A percentile compares a stretch with the other conserved stretches of the same genome.
phyloP scores from a whole-genome alignment of 2,888 invertebrate genomes.

The Agonopterix alstromeriana region DNA sequence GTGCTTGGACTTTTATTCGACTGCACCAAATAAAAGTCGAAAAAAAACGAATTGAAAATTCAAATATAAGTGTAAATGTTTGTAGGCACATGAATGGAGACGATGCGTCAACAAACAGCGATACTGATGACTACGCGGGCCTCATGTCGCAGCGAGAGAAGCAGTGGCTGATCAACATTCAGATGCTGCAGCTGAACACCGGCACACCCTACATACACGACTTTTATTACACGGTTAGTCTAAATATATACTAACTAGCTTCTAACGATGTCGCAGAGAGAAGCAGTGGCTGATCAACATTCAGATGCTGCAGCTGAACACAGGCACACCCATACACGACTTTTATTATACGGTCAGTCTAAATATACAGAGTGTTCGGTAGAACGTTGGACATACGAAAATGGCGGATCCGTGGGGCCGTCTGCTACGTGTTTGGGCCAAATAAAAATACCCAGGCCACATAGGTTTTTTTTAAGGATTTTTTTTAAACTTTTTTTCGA shows the following conservation, averaged over 20 bases:
- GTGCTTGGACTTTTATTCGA: too few species aligned
- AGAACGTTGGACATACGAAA: too few species aligned
- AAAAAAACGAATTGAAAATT: too few species aligned
- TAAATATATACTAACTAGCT: too few species aligned
- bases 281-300: constrained; percentile 98
- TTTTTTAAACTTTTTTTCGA: too few species aligned
- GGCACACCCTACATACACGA: constrained; percentile 98
- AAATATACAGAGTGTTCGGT: too few species aligned
- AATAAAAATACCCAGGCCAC: too few species aligned
- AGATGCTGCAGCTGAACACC: constrained; percentile 93
- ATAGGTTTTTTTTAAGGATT: too few species aligned
- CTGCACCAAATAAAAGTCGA: too few species aligned
- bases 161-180: constrained; percentile 97
- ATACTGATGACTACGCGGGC: constrained; percentile 88
- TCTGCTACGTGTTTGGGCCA: too few species aligned
- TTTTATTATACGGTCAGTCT: constrained; percentile 92
- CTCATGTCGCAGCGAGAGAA: constrained; percentile 96
- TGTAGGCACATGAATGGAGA: constrained; percentile 49
- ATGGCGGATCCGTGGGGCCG: too few species aligned
- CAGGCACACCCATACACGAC: constrained; percentile 97
- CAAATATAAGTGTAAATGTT: background rate
- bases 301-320: constrained; percentile 94
- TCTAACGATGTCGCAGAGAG: constrained; percentile 96
- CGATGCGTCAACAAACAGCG: constrained; percentile 30
- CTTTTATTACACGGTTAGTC: constrained; percentile 93